phyloP scores from a whole-genome alignment of 2,888 invertebrate genomes.

The Cephus runcator region DNA sequence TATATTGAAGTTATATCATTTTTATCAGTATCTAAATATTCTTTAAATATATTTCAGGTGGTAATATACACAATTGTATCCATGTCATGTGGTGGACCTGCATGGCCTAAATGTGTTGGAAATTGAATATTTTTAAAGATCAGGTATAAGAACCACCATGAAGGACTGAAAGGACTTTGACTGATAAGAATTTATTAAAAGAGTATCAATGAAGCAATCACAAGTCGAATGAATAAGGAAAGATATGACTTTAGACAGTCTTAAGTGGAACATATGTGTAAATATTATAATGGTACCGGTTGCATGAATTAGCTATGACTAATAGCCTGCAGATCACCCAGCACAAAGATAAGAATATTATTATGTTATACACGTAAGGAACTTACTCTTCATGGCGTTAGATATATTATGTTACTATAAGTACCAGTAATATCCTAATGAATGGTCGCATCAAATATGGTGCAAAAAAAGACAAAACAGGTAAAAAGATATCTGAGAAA shows the following conservation, averaged over 20 bases:
- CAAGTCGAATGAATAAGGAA: background rate
- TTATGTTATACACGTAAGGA: background rate
- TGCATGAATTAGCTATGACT: background rate
- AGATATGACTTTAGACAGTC: background rate
- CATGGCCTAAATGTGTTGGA: constrained; percentile 79
- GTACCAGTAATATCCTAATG: background rate
- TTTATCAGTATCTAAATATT: background rate
- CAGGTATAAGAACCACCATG: background rate
- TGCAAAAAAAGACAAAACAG: background rate
- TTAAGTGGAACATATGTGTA: background rate
- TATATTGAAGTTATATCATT: background rate
- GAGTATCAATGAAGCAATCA: background rate
- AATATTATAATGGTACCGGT: background rate
- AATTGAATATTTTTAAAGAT: constrained; percentile 35
- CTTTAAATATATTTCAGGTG: constrained; percentile 60
- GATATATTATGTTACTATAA: background rate
- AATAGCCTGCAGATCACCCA: background rate
- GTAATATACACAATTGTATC: constrained; percentile 87
- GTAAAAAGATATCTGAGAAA: background rate
- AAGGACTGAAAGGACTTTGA: background rate
- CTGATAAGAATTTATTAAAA: background rate
- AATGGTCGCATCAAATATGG: background rate
- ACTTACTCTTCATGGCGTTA: background rate
- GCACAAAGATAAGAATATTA: background rate
- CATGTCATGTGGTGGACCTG: constrained; percentile 87